Base-by-base conservation (phyloP, 2,888 invertebrate genomes). In the Stenodema calcarata region DNA sequence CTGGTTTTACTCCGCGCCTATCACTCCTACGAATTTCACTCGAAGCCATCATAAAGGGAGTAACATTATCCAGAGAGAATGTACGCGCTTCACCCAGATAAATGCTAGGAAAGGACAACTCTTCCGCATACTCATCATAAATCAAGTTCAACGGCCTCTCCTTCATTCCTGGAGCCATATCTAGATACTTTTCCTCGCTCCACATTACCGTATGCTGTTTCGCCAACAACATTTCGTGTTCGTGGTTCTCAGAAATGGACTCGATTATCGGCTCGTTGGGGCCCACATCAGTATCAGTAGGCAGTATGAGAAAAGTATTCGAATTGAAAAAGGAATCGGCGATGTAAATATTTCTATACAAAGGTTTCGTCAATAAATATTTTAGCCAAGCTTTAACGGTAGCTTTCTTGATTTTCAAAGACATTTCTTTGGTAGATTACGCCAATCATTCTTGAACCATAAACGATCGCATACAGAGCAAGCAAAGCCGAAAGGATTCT, bases 21-120 rank as follows among this genome's bases (percentile, higher is more conserved):
- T 91, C 91, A 73, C 88, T 23, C 1, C 91, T 89, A 89, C 91
- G 88, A 88, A 91, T 42, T 87, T 91, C 78, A 14, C 78, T 78
- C 12, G 35, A 11, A 23, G 62, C 62, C 62, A 62, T 62, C 70
- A 70, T 70, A 27, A 28, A 70, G 6, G 70, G 70, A 28, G 70
- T 70, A 28, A 70, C 70, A 3, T 70, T 70, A 23, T 70, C 27
- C 3, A 70, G 6, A 4, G 70, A 28, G 27, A 70, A 70, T 70
- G 2, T 27, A 16, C 70, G 70, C 2, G 70, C 23, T 23, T 70
- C 70, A 23, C 30, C 70, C 6, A 70, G 70, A 70, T 70, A 28
- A 9, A 70, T 28, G 27, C 70, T 70, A 23, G 70, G 70, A 70
- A 70, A 70, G 9, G 70, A 23, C 14, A 35, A 35, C 35, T 35